Evolutionary conservation across 2,888 invertebrate species (phyloP).

Genomic region (Microctonus aethiopoides): DNA sequence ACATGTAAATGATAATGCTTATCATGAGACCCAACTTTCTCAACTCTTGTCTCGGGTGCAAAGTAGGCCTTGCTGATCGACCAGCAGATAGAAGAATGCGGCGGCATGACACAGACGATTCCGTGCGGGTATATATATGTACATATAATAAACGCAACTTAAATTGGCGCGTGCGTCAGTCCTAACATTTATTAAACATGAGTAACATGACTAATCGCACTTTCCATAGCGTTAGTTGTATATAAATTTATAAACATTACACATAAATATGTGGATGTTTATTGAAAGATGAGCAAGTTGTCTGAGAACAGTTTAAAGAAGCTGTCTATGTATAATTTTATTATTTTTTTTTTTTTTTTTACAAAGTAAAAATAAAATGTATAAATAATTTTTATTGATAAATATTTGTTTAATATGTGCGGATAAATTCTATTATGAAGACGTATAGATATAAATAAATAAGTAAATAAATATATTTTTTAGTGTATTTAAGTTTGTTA

Average conservation of each 20-base stretch:
- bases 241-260: background rate
- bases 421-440: background rate
- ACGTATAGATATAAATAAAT: background rate
- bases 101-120: conserved; percentile 22
- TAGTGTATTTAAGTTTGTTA: too few relatives aligned
- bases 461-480: too few relatives aligned
- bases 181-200: conserved; percentile 44
- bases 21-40: conserved; percentile 24
- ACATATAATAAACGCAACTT: too few relatives aligned
- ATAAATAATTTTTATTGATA: background rate
- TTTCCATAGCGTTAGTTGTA: conserved; percentile 37
- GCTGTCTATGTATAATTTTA: too few relatives aligned
- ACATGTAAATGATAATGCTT: conserved; percentile 7
- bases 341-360: background rate
- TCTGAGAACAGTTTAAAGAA: background rate
- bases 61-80: conserved; percentile 16
- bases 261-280: background rate
- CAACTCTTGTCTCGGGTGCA: conserved; percentile 10
- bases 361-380: too few relatives aligned
- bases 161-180: conserved; percentile 54
- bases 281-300: background rate
- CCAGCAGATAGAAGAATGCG: conserved; percentile 14
- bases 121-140: background rate
- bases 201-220: conserved; percentile 56
- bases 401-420: background rate